Base-by-base conservation (phyloP, 64 coral and sea anemone species). In the Dendrophyllia cribrosa region DNA sequence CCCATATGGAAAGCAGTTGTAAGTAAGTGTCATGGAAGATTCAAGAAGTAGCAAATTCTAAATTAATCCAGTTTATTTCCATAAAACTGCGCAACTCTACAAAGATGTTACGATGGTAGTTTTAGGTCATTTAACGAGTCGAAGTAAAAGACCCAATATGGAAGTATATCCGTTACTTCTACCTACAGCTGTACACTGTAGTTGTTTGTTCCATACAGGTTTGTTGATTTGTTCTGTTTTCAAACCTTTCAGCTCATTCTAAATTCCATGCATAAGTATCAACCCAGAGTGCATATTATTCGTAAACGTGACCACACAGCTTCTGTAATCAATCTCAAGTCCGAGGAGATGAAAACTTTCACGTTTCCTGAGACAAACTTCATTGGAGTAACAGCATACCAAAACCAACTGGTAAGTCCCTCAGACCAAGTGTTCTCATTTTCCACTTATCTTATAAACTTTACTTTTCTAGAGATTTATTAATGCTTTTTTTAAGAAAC, bases 181-280 rank as follows among this genome's bases (percentile, higher is more conserved):
- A 19, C 61, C 19, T 14, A 20, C 53, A 56, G 53, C 12, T 56
- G 53, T 56, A 56, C 53, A 1, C 4, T 64, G 14, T 64, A 64
- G 46, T 50, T 75, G 72, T 75, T 75, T 49, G 44, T 4, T 5
- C 15, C 14, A 49, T 50, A 8, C 19, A 58, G n/a, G 21, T 20
- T 51, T 51, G 4, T 23, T 68, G 45, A 67, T 51, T 48, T 67
- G 25, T 67, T 51, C 9, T 51, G 44, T n/a, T 84, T 47, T 68
- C 20, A 13, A 50, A 51, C 20, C 43, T 69, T 92, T 8, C 83
- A 99, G 97, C 94, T 99, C 13, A 99, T 99, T 72, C 87, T 99
- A 58, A 99, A 99, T 77, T 99, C 97, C 14, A 98, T 98, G 97
- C 97, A 98, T 53, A 98, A 98, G 49, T 98, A 98, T 62, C 97